phyloP scores from a whole-genome alignment of 2,888 invertebrate species.

The Calameuta idolon region DNA sequence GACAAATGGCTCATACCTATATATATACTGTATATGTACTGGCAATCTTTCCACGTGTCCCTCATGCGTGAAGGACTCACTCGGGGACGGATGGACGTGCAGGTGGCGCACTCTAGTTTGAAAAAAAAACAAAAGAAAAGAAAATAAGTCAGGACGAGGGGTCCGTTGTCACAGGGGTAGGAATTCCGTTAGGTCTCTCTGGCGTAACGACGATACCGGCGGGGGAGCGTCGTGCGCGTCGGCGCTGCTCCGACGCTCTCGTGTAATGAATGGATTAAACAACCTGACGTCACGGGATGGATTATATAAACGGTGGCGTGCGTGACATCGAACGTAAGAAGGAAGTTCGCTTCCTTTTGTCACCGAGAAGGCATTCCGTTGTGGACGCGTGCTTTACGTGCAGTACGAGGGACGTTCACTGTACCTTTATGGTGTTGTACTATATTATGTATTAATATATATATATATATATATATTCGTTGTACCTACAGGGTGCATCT shows the following conservation, averaged over 20 bases:
- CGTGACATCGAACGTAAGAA: slow-evolving; percentile 64
- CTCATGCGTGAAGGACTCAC: not conserved
- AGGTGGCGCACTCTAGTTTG: not conserved
- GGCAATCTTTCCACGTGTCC: not conserved
- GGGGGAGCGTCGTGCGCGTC: not conserved
- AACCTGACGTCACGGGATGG: slow-evolving; percentile 65
- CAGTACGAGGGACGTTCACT: too few relatives aligned
- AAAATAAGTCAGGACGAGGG: not conserved
- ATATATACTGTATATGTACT: not conserved
- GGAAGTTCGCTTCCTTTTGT: slow-evolving; percentile 65
- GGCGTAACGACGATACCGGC: slow-evolving; percentile 2
- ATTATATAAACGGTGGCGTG: slow-evolving; percentile 63
- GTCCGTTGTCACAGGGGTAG: slow-evolving; percentile 10
- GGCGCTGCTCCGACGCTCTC: slow-evolving; percentile 23
- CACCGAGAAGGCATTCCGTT: slow-evolving; percentile 53
- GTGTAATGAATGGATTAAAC: slow-evolving; percentile 64
- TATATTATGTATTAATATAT: not conserved
- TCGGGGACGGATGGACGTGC: not conserved
- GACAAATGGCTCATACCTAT: not conserved
- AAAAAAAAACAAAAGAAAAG: not conserved
- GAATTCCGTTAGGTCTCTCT: slow-evolving; percentile 23
- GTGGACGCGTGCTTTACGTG: slow-evolving; percentile 14
- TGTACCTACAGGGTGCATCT: not conserved
- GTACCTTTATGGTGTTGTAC: not conserved
- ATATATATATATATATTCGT: not conserved